phyloP scores from a whole-genome alignment of 2,888 invertebrate genomes.

The Hypomecis punctinalis region DNA sequence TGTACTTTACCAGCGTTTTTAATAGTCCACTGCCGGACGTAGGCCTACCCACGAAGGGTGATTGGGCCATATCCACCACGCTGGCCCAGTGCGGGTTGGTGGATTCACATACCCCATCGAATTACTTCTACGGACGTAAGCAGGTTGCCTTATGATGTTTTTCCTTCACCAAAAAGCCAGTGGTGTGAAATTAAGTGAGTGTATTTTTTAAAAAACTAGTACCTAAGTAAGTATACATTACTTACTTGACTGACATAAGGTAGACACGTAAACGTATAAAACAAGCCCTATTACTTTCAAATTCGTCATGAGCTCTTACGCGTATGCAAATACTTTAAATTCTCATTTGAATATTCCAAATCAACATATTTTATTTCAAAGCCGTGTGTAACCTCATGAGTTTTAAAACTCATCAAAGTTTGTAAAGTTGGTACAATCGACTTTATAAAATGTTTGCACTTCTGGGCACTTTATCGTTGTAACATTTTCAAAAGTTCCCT shows the following conservation, averaged over 20 bases:
- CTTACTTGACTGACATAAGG: neutral
- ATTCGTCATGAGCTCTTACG: constrained; percentile 1
- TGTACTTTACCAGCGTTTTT: too few relatives aligned
- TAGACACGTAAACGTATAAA: neutral
- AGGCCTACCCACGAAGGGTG: too few relatives aligned
- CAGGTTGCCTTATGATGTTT: too few relatives aligned
- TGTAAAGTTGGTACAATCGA: constrained; percentile 26
- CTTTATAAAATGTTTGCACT: constrained; percentile 13
- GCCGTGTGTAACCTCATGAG: constrained; percentile 34
- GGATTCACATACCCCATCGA: too few relatives aligned
- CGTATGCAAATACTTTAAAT: constrained; percentile 20
- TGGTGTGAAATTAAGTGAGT: too few relatives aligned
- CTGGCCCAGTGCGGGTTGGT: too few relatives aligned
- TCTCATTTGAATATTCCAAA: constrained; percentile 30
- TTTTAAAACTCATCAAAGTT: constrained; percentile 40
- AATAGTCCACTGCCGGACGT: too few relatives aligned
- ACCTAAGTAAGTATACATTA: neutral
- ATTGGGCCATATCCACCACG: too few relatives aligned
- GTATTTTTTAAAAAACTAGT: too few relatives aligned
- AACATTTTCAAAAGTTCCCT: neutral
- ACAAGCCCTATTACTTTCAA: neutral
- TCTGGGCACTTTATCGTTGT: constrained; percentile 10
- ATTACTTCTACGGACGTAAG: too few relatives aligned
- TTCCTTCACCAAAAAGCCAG: too few relatives aligned
- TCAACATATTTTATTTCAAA: constrained; percentile 35